These are phyloP conservation scores for Sialia sialis DNA, from an alignment of 2,113 vertebrate genomes.

Conservation along the genomic window DNA sequence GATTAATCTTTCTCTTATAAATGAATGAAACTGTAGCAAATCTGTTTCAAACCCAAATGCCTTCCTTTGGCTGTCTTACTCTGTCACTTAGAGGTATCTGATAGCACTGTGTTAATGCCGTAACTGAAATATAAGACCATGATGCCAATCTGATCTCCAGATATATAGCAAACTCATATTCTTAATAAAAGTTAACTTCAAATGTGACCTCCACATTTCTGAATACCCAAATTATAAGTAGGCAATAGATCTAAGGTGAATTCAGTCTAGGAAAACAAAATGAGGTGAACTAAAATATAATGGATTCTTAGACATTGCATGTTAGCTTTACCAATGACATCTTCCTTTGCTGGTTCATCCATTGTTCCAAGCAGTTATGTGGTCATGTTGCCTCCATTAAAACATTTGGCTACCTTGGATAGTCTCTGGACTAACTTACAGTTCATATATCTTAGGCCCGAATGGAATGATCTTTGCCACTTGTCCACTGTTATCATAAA, in stretches of 20 bases:
- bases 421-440: neutral
- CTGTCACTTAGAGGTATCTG: neutral
- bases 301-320: neutral
- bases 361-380: neutral
- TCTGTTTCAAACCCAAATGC: neutral
- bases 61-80: neutral
- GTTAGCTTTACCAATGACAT: neutral
- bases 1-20: neutral
- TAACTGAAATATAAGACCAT: neutral
- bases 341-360: neutral
- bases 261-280: neutral
- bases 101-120: neutral
- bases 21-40: neutral
- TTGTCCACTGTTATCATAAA: neutral
- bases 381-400: neutral
- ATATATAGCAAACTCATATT: neutral
- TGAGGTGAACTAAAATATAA: neutral
- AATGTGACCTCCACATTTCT: neutral
- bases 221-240: neutral
- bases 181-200: neutral
- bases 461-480: neutral
- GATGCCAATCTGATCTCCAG: neutral
- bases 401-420: neutral
- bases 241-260: neutral
- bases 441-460: neutral